Percentiles rank a stretch among this genome's conserved stretches.
phyloP scores from a whole-genome alignment of 2,113 vertebrate species.

The Ptychochromis oligacanthus region DNA sequence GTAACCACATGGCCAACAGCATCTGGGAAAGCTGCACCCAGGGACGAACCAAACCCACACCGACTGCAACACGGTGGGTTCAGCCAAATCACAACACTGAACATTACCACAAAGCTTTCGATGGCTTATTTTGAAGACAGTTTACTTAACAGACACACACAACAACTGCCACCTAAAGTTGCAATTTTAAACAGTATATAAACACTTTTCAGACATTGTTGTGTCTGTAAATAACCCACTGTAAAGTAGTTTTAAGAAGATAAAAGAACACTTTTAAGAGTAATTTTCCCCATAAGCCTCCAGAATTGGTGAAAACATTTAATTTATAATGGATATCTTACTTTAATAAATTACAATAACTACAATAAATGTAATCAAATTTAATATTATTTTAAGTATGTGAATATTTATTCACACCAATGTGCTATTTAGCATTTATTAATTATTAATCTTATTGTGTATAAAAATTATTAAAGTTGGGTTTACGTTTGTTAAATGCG shows the following conservation, averaged over 20 bases:
- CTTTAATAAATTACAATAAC: neutral
- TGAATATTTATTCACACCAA: no score
- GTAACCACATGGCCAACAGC: conserved; percentile 91
- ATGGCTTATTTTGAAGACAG: no score
- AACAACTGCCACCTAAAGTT: no score
- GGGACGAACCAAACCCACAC: conserved; percentile 88
- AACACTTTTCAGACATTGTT: no score
- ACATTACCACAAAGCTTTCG: no score
- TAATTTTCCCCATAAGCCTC: neutral
- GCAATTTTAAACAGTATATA: no score
- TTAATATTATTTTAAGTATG: neutral
- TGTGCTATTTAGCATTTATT: no score
- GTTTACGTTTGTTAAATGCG: no score
- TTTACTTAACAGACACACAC: no score
- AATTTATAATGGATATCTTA: neutral
- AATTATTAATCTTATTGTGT: neutral
- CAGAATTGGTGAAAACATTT: neutral
- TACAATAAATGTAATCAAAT: neutral
- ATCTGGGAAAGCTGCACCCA: conserved; percentile 92
- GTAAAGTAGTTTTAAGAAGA: no score
- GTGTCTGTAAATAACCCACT: no score
- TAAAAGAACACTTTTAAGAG: neutral
- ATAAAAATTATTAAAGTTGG: neutral
- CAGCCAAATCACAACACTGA: neutral
- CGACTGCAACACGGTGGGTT: conserved; percentile 85